These are phyloP conservation scores for Carterocephalus palaemon DNA, from an alignment of 2,888 invertebrate species.

Conservation along the genomic window DNA sequence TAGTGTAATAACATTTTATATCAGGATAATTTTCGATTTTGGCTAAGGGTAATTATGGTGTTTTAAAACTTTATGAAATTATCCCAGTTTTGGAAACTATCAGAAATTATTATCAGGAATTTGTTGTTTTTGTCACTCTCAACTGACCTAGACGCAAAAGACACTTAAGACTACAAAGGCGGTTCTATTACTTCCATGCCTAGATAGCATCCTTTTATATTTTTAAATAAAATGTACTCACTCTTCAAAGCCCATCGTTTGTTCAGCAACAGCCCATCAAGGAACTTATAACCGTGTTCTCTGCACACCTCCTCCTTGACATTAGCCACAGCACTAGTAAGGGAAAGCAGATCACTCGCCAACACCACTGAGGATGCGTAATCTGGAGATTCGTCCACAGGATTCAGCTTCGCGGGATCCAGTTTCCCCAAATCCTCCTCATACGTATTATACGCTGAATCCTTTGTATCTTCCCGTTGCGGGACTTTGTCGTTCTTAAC, in stretches of 20 bases:
- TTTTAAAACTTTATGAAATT: too few species aligned
- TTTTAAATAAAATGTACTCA: constrained; percentile 50
- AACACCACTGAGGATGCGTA: constrained; percentile 71
- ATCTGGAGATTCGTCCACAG: constrained; percentile 67
- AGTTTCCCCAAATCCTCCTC: constrained; percentile 36
- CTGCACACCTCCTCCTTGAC: constrained; percentile 69
- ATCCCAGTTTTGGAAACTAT: too few species aligned
- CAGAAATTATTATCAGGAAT: too few species aligned
- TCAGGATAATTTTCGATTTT: too few species aligned
- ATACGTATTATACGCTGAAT: constrained; percentile 41
- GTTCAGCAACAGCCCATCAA: constrained; percentile 69
- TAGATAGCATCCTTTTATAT: too few species aligned
- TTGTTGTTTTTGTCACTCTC: too few species aligned
- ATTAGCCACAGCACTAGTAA: constrained; percentile 69
- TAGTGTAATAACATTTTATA: too few species aligned
- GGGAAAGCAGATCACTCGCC: constrained; percentile 69
- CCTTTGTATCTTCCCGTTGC: constrained; percentile 18
- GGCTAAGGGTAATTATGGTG: too few species aligned
- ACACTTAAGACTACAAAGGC: too few species aligned
- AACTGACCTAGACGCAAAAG: too few species aligned
- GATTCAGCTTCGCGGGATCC: constrained; percentile 44
- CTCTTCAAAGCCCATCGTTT: constrained; percentile 79
- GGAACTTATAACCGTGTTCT: constrained; percentile 68
- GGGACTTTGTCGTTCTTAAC: constrained; percentile 9
- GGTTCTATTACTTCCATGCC: too few species aligned